A percentile compares a stretch with the other conserved stretches of the same genome.
Conservation (phyloP, 2,113 vertebrate species). For the Copsychus sechellarum region DNA sequence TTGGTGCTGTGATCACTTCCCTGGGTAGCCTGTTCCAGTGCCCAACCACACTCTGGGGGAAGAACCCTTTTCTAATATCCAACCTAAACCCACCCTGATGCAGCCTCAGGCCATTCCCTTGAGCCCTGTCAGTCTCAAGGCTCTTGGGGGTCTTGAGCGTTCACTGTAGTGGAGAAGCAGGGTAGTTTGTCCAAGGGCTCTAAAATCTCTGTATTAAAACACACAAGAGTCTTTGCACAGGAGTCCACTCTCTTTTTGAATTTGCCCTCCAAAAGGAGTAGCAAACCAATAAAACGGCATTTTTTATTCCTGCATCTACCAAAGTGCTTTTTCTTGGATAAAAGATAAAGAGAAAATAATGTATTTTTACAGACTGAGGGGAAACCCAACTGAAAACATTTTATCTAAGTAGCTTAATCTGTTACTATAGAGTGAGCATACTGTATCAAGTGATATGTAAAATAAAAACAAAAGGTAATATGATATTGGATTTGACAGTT, state of each 20-base stretch:
- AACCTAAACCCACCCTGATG: not conserved
- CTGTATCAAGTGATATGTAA: not conserved
- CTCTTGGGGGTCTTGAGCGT: fast-evolving
- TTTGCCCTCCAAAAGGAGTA: not conserved
- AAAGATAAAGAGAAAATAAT: not conserved
- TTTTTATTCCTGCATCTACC: not conserved
- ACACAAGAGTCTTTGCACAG: not conserved
- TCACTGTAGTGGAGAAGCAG: not conserved
- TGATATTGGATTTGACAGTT: not conserved
- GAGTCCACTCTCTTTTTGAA: not conserved
- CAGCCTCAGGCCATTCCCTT: not conserved
- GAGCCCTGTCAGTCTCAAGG: not conserved
- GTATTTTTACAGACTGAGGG: not conserved
- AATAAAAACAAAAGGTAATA: not conserved
- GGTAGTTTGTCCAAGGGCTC: not conserved
- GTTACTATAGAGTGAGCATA: not conserved
- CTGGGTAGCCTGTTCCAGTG: not conserved
- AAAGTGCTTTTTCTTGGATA: not conserved
- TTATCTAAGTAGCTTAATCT: not conserved
- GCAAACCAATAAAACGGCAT: fast-evolving
- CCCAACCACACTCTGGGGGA: fast-evolving
- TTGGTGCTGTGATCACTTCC: not conserved
- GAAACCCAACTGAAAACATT: not conserved
- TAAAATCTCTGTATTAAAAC: not conserved
- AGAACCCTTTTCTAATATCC: not conserved